Conservation (phyloP, 2,113 vertebrate species). For the Damaliscus lunatus region DNA sequence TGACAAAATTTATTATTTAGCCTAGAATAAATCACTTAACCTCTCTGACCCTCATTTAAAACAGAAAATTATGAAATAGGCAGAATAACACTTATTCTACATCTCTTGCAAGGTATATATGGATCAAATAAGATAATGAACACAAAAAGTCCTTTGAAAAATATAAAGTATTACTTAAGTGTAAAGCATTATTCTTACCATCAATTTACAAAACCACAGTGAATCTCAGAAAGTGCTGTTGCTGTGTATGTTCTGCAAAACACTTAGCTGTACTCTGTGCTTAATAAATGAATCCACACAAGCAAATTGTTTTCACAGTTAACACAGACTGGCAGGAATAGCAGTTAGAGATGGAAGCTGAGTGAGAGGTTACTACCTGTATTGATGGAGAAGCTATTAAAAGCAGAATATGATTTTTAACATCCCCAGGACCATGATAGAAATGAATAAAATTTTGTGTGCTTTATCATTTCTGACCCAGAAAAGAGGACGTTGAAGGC, state of each 20-base stretch:
- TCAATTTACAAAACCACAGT: constrained; percentile 21
- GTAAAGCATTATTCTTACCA: constrained; percentile 24
- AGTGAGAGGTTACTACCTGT: constrained; percentile 46
- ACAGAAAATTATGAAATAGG: background rate
- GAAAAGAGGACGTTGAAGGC: constrained; percentile 59
- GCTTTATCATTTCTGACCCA: constrained; percentile 65
- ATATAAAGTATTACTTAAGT: constrained; percentile 14
- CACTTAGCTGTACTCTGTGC: constrained; percentile 5
- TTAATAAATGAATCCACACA: constrained; percentile 38
- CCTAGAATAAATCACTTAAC: background rate
- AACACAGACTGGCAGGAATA: background rate
- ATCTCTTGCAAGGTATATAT: background rate
- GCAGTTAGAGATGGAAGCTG: constrained; percentile 18
- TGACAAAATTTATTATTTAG: background rate
- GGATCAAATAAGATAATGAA: constrained; percentile 41
- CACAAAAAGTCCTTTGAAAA: constrained; percentile 41
- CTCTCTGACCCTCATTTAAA: background rate
- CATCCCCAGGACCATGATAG: constrained; percentile 44
- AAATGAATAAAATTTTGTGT: constrained; percentile 64
- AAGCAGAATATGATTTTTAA: constrained; percentile 61
- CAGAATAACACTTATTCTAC: background rate
- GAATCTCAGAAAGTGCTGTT: background rate
- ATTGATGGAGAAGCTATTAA: constrained; percentile 54
- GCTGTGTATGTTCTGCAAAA: background rate
- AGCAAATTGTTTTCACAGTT: constrained; percentile 6